These are phyloP conservation scores for Balearica regulorum DNA, from an alignment of 2,797 vertebrate genomes.

Conservation along the genomic window DNA sequence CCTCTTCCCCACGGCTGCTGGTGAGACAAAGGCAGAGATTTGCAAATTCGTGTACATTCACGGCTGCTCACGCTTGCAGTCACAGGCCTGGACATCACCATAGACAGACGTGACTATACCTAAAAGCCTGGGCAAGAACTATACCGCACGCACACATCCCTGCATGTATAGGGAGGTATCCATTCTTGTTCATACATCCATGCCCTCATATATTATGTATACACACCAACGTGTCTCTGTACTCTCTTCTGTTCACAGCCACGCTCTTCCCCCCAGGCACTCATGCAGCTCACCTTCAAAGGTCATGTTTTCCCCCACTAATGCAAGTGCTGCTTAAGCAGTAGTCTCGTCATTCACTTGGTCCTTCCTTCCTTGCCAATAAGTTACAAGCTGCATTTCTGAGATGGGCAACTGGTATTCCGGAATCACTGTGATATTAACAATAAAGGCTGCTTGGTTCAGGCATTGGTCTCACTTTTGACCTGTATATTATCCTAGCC, in stretches of 20 bases:
- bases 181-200: background rate
- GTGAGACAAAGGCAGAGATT: background rate
- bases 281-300: background rate
- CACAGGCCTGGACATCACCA: background rate
- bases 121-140: background rate
- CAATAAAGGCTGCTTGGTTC: background rate
- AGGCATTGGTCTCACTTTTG: background rate
- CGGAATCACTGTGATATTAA: background rate
- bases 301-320: background rate
- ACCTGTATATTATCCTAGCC: background rate
- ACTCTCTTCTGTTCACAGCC: background rate
- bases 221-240: background rate
- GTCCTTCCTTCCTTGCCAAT: background rate
- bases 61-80: background rate
- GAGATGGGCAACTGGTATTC: background rate
- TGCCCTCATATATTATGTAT: background rate
- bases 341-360: background rate
- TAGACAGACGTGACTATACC: fast-evolving
- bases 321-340: background rate
- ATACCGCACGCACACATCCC: fast-evolving
- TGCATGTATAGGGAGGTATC: background rate
- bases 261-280: background rate
- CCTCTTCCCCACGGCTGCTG: background rate
- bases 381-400: background rate
- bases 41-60: fast-evolving